Evolutionary conservation across 2,113 vertebrate genomes (phyloP), one percentile per base, ranked within the genome.

Genomic region (Eptatretus burgeri): DNA sequence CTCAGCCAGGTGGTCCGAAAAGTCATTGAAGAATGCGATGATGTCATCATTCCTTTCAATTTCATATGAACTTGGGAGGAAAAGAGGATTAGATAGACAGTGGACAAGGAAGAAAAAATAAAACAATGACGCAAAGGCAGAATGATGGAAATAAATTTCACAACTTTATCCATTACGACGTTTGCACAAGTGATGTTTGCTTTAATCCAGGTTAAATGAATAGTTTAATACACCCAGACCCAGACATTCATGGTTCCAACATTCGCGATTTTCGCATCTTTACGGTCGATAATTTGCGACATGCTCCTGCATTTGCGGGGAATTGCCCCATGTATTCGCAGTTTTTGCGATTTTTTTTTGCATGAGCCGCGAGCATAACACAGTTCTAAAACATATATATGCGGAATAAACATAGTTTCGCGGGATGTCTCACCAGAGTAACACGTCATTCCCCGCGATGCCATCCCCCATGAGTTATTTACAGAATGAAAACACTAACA

Each of bases 11-110:
- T 60, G 53, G 53, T 60, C 53, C 53, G 16, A 16, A 60, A 60
- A 60, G 53, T 60, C 53, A 19, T 60, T 60, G 53, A 60, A 60
- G 53, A 60, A 60, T 19, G 53, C 53, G 53, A 60, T 60, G 53
- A 60, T 11, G 16, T 60, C 53, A 11, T 60, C 53, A 19, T 60
- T 60, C 16, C 53, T 16, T 19, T 60, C 19, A 16, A 60, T n/a
- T 19, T 60, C 53, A 19, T 60, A 60, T 11, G 16, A 19, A 19
- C 53, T 60, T 8, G 10, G 53, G 53, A 19, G 53, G 53, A 5
- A 19, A 19, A 19, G 53, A 11, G 53, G 53, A 2, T 16, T 8
- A 19, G 53, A 11, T 16, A 11, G 53, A 19, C 7, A 16, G 11
- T 16, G 19, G 16, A 60, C 19, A 16, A 19, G 16, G 9, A 60